Percentiles rank a stretch among this genome's conserved stretches.
phyloP scores from a whole-genome alignment of 2,888 invertebrate species.

The Shargacucullia verbasci region DNA sequence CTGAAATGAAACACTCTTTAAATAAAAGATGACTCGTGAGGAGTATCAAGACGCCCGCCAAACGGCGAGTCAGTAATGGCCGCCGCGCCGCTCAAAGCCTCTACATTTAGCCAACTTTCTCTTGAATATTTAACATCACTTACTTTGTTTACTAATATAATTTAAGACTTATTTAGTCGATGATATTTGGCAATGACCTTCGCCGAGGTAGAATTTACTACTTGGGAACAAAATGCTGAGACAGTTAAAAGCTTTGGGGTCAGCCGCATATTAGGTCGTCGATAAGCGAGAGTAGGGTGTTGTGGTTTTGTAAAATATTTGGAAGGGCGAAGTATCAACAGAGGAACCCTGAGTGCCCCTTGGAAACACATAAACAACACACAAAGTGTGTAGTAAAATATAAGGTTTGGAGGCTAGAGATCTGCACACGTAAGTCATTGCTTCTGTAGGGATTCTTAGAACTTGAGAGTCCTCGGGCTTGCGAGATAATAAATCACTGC shows the following conservation, averaged over 20 bases:
- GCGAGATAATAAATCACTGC: no score
- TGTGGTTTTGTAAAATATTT: constrained; percentile 42
- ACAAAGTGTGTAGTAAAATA: constrained; percentile 7
- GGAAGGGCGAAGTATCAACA: constrained; percentile 22
- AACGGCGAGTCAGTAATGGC: constrained; percentile 68
- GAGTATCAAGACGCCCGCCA: constrained; percentile 56
- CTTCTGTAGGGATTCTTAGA: no score
- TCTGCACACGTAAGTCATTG: constrained; percentile 1
- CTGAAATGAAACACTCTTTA: constrained; percentile 71
- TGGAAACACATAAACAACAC: constrained; percentile 5
- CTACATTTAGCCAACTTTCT: constrained; percentile 70
- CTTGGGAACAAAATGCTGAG: constrained; percentile 24
- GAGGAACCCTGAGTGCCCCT: constrained; percentile 6
- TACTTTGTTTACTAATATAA: constrained; percentile 65
- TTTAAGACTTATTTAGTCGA: constrained; percentile 33
- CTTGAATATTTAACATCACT: constrained; percentile 76
- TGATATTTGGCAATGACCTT: constrained; percentile 39
- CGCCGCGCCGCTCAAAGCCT: constrained; percentile 66
- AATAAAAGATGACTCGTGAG: constrained; percentile 74
- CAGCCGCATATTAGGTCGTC: constrained; percentile 40
- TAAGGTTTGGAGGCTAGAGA: constrained; percentile 11
- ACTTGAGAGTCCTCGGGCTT: no score
- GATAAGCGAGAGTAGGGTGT: constrained; percentile 36
- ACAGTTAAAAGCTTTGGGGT: constrained; percentile 47
- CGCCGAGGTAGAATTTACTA: constrained; percentile 31